Evolutionary conservation across 2,888 invertebrate species (phyloP).

Genomic region (Cataglyphis rosenhaueri): DNA sequence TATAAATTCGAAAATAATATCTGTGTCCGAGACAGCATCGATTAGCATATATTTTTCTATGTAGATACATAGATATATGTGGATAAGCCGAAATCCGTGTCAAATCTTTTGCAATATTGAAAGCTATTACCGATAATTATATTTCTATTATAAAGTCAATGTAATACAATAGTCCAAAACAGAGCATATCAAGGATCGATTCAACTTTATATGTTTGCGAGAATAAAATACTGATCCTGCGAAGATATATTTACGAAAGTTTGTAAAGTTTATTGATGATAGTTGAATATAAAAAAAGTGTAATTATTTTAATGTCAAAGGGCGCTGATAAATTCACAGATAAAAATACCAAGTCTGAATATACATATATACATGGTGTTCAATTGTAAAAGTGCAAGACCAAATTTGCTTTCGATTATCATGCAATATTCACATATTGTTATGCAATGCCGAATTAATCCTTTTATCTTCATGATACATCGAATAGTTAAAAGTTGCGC

Average conservation of each 20-base stretch:
- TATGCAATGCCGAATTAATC: background rate
- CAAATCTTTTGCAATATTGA: conserved; percentile 5
- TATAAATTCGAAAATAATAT: conserved; percentile 38
- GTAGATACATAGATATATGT: conserved; percentile 51
- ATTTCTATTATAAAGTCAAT: conserved; percentile 14
- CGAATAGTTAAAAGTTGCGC: background rate
- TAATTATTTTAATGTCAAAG: background rate
- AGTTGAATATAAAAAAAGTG: background rate
- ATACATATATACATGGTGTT: background rate
- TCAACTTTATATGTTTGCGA: background rate
- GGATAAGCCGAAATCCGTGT: conserved; percentile 9
- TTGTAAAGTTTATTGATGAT: background rate
- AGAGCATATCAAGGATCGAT: background rate
- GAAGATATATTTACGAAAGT: background rate
- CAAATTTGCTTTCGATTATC: background rate
- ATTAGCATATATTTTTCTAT: conserved; percentile 68
- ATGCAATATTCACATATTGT: background rate
- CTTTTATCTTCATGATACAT: background rate
- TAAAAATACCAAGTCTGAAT: conserved; percentile 9
- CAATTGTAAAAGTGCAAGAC: background rate
- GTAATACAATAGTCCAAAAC: background rate
- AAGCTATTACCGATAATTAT: background rate
- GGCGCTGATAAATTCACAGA: background rate
- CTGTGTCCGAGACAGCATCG: conserved; percentile 55
- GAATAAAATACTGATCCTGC: background rate